Conservation (phyloP, 2,888 invertebrate genomes). For the Hypomecis atomaria region DNA sequence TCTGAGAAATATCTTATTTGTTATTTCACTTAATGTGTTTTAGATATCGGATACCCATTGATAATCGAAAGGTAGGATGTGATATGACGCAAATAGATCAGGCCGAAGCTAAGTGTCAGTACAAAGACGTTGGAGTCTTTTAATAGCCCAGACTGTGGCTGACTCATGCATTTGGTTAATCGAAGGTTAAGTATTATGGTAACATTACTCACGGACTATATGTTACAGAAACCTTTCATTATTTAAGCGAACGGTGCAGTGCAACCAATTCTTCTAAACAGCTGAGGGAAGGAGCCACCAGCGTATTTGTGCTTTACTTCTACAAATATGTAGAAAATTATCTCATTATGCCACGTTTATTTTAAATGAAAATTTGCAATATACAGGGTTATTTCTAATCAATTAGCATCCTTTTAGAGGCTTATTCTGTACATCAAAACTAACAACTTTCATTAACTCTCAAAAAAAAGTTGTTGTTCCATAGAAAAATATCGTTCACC, state of each 20-base stretch:
- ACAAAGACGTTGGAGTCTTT: slow-evolving; percentile 66
- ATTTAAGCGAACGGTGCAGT: slow-evolving; percentile 4
- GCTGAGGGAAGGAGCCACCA: background rate
- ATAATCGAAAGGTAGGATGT: slow-evolving; percentile 48
- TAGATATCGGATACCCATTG: slow-evolving; percentile 39
- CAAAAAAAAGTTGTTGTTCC: no score
- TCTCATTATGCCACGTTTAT: no score
- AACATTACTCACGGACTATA: slow-evolving; percentile 37
- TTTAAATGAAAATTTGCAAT: no score
- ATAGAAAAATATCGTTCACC: no score
- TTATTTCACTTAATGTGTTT: background rate
- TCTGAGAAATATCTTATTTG: background rate
- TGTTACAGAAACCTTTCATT: slow-evolving; percentile 24
- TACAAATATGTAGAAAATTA: no score
- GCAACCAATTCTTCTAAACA: background rate
- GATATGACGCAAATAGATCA: slow-evolving; percentile 62
- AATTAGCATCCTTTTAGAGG: no score
- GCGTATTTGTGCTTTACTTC: no score
- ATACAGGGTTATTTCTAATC: no score
- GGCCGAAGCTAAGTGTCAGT: slow-evolving; percentile 67
- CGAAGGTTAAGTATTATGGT: slow-evolving; percentile 64
- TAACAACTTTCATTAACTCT: no score
- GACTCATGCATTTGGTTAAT: slow-evolving; percentile 79
- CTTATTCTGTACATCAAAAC: no score
- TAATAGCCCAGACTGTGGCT: slow-evolving; percentile 65